A percentile compares a stretch with the other conserved stretches of the same genome.
Conservation (phyloP, 2,888 invertebrate species). For the Diaphora mendica region DNA sequence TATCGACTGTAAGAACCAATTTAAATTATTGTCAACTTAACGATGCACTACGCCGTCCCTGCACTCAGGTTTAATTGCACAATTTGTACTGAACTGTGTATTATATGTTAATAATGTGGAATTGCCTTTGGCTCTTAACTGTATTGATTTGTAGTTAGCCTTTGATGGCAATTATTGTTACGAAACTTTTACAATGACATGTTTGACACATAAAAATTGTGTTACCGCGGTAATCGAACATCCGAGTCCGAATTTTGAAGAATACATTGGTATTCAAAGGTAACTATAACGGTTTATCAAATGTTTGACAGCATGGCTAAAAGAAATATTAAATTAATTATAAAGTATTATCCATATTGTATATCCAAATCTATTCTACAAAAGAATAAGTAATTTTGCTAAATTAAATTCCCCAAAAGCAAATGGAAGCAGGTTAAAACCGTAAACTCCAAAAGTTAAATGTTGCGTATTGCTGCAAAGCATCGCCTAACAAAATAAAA, state of each 20-base stretch:
- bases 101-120: conserved; percentile 47
- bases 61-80: conserved; percentile 51
- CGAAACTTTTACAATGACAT: neutral
- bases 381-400: neutral
- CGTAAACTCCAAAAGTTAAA: conserved; percentile 2
- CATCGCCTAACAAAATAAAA: conserved; percentile 5
- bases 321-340: too few relatives aligned
- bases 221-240: too few relatives aligned
- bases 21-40: conserved; percentile 64
- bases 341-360: too few relatives aligned
- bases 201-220: too few relatives aligned
- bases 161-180: conserved; percentile 19
- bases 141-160: conserved; percentile 46
- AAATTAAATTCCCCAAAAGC: neutral
- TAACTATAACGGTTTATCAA: neutral
- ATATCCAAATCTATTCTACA: neutral
- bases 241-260: too few relatives aligned
- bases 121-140: conserved; percentile 40
- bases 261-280: neutral
- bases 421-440: neutral
- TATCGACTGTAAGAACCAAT: conserved; percentile 55
- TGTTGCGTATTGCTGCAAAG: neutral
- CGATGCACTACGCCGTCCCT: conserved; percentile 45
- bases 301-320: neutral
- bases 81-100: conserved; percentile 50